Evolutionary conservation across 2,113 vertebrate genomes (phyloP).

Genomic region (Cheilinus undulatus): DNA sequence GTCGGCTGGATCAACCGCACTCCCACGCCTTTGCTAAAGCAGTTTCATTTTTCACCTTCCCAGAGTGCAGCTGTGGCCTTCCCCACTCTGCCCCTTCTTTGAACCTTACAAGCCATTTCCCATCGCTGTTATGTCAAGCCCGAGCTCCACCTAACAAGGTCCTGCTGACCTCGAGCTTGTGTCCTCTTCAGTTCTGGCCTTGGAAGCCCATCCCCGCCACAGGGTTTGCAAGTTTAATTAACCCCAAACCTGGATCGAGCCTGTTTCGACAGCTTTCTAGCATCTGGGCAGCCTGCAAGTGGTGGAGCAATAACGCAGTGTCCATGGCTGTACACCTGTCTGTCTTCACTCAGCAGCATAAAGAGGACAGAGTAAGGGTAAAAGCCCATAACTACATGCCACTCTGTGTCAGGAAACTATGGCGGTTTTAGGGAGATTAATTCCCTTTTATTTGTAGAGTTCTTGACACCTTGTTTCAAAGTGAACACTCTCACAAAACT

Average conservation of each 20-base stretch:
- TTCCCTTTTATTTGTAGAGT: background rate
- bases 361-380: slow-evolving; percentile 42
- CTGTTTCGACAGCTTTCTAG: slow-evolving; percentile 64
- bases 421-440: background rate
- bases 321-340: slow-evolving; percentile 42
- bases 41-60: slow-evolving; percentile 67
- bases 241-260: slow-evolving; percentile 69
- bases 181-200: slow-evolving; percentile 69
- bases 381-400: slow-evolving; percentile 19
- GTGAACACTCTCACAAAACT: background rate
- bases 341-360: slow-evolving; percentile 21
- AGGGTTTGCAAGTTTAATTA: slow-evolving; percentile 81
- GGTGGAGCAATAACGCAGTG: slow-evolving; percentile 39
- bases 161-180: slow-evolving; percentile 70
- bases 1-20: slow-evolving; percentile 42
- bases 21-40: slow-evolving; percentile 51
- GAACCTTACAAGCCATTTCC: slow-evolving; percentile 70
- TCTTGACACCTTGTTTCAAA: background rate
- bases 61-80: slow-evolving; percentile 59
- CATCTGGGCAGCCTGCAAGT: slow-evolving; percentile 71
- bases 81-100: slow-evolving; percentile 58
- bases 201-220: slow-evolving; percentile 54
- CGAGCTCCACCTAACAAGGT: slow-evolving; percentile 76
- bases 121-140: slow-evolving; percentile 69
- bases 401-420: background rate